phyloP scores from a whole-genome alignment of 2,888 invertebrate species.

The Acanthosepion pharaonis region DNA sequence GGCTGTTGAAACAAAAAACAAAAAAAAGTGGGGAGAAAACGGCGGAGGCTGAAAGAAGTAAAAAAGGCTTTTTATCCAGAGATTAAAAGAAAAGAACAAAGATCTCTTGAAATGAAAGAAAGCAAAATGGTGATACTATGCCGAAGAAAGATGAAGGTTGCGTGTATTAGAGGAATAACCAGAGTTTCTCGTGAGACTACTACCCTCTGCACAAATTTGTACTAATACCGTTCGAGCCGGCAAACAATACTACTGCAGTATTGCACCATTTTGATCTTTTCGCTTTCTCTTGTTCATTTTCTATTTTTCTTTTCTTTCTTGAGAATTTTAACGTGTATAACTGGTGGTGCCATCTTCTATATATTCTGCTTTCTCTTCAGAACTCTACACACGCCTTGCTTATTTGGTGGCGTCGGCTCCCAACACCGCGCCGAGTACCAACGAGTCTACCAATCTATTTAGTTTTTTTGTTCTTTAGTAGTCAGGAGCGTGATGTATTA shows the following conservation, averaged over 20 bases:
- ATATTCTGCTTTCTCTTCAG: not conserved
- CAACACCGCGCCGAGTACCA: not conserved
- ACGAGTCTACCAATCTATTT: not conserved
- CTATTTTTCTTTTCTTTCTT: not conserved
- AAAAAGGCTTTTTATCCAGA: too few species aligned
- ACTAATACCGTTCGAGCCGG: not conserved
- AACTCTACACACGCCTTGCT: too few species aligned
- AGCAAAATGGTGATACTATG: too few species aligned
- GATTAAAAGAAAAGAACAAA: too few species aligned
- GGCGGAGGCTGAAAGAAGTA: too few species aligned
- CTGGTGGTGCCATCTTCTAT: not conserved
- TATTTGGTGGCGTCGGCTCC: not conserved
- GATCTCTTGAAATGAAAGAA: too few species aligned
- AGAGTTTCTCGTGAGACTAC: too few species aligned
- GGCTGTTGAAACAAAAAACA: too few species aligned
- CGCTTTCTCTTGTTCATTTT: not conserved
- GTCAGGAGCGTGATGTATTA: too few species aligned
- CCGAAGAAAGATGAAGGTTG: too few species aligned
- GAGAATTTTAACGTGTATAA: not conserved
- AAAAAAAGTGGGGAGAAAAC: too few species aligned
- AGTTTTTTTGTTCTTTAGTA: not conserved
- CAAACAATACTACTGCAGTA: not conserved
- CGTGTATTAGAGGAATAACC: too few species aligned
- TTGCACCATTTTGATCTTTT: not conserved
- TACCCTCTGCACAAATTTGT: not conserved